These are phyloP conservation scores for Bubo blakistoni DNA, from an alignment of 2,113 vertebrate species.

Conservation along the genomic window DNA sequence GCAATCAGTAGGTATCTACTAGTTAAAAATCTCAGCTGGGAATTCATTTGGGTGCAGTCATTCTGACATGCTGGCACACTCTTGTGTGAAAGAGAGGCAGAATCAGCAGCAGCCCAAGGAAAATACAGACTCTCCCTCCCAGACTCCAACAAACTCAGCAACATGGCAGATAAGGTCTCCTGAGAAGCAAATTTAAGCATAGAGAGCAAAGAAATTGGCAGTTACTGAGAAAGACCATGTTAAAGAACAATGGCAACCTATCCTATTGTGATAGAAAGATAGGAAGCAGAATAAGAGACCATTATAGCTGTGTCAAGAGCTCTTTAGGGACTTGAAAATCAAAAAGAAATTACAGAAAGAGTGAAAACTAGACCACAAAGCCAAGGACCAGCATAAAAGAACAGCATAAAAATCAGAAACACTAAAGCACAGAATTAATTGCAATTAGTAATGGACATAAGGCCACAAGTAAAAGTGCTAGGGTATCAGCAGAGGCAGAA, in stretches of 20 bases:
- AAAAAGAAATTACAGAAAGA: neutral
- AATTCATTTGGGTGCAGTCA: neutral
- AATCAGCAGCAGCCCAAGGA: neutral
- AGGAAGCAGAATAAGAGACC: neutral
- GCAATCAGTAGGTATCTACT: neutral
- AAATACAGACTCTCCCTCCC: neutral
- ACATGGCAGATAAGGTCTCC: neutral
- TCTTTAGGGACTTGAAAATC: neutral
- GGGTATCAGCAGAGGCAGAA: neutral
- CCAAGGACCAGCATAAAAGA: neutral
- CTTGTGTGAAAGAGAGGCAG: neutral
- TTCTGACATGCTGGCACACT: neutral
- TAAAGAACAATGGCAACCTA: slow-evolving; percentile 10
- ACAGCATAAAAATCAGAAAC: neutral
- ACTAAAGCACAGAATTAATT: slow-evolving; percentile 3
- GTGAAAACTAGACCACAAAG: neutral
- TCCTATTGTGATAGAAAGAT: neutral
- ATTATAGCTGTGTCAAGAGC: neutral
- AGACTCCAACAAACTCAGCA: neutral
- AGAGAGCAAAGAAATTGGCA: neutral
- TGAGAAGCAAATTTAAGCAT: neutral
- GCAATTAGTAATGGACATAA: neutral
- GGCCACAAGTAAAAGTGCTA: neutral
- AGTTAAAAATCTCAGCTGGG: slow-evolving; percentile 26
- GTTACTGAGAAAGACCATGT: neutral